Percentiles rank a stretch among this genome's conserved stretches.
Evolutionary conservation across 2,888 invertebrate species (phyloP).

Genomic region (Himalopsyche kuldschensis): DNA sequence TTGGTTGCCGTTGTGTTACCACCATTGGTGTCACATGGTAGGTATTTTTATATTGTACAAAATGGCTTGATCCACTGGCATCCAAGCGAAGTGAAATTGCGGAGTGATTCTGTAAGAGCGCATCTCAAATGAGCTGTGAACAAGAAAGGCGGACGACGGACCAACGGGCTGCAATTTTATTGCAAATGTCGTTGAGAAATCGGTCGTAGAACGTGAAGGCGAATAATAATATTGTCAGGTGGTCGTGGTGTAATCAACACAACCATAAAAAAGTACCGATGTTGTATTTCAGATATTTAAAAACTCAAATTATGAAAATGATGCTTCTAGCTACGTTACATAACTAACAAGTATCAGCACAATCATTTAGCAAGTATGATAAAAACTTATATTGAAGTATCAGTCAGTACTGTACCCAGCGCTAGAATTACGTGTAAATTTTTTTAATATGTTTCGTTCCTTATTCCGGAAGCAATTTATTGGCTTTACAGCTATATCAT

Average conservation of each 20-base stretch:
- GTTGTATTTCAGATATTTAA: no score
- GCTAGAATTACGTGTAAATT: no score
- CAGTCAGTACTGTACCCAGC: no score
- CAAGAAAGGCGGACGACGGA: neutral
- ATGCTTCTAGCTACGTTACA: no score
- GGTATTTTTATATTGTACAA: neutral
- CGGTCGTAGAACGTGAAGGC: neutral
- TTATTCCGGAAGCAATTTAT: no score
- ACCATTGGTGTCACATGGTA: neutral
- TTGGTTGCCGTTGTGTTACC: no score
- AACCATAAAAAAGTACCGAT: neutral
- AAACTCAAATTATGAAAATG: no score
- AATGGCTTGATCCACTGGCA: neutral
- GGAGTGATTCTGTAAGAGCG: neutral
- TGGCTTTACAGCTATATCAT: no score
- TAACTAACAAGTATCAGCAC: no score
- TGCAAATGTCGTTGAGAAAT: neutral
- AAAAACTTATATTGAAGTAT: no score
- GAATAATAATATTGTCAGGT: neutral
- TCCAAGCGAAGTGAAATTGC: neutral
- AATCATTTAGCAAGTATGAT: no score
- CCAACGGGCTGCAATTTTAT: neutral
- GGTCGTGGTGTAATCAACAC: neutral
- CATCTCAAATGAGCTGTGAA: slow-evolving; percentile 1
- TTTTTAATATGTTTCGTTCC: no score